Percentiles rank a stretch among this genome's conserved stretches.
Conservation (phyloP, 2,888 invertebrate genomes). For the Eupithecia tripunctaria region DNA sequence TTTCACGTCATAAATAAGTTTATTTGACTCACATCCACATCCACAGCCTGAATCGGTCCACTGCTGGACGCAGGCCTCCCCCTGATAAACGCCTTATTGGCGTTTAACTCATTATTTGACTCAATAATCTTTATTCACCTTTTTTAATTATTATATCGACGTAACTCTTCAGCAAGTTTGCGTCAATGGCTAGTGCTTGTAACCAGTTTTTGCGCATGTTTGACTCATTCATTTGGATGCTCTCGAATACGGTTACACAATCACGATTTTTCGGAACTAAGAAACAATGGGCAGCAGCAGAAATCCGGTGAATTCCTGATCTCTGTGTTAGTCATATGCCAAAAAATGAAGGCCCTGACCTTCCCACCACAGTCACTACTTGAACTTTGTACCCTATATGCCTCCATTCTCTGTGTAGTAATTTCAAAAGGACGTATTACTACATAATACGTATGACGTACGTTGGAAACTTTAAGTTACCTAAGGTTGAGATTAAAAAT, state of each 20-base stretch:
- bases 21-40: no score
- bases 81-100: no score
- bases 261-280: conserved; percentile 51
- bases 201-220: conserved; percentile 40
- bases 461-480: background rate
- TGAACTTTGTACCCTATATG: conserved; percentile 4
- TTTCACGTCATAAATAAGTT: background rate
- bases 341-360: conserved; percentile 11
- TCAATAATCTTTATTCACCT: background rate
- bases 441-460: background rate
- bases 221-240: conserved; percentile 61
- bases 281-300: conserved; percentile 48
- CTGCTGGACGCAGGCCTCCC: no score
- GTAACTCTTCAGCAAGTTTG: background rate
- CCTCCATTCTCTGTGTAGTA: background rate
- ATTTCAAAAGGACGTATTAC: background rate
- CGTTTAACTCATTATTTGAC: no score
- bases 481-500: background rate
- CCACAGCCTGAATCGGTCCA: no score
- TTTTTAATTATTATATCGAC: background rate
- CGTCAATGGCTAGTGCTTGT: background rate
- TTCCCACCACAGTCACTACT: conserved; percentile 2
- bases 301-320: conserved; percentile 45
- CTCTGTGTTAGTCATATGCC: conserved; percentile 36
- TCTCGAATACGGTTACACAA: conserved; percentile 43